Base-by-base conservation (phyloP, 2,888 invertebrate species). In the Aspidiotus destructor region DNA sequence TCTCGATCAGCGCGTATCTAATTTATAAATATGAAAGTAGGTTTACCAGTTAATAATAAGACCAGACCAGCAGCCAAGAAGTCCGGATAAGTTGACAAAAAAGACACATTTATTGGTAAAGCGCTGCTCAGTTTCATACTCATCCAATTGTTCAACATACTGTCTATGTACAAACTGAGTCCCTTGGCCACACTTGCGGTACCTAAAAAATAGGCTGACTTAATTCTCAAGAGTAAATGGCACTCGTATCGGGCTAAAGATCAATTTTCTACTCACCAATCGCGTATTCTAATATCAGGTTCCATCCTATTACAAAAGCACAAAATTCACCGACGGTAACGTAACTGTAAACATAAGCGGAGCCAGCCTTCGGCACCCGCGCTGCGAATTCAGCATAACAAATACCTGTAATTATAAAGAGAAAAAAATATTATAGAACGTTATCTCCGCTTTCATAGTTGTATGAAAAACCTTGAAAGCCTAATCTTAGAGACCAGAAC, bases 251-350 rank as follows among this genome's bases (percentile, higher is more conserved):
- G n/a, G n/a, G 28, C 28, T 28, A 5, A 3, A 5, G 28, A 28
- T 28, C 28, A 28, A 5, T 28, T 28, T 28, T 28, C 48, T 61
- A 69, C 73, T 74, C 75, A 85, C 89, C 89, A 74, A 92, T 86
- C 85, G 92, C 87, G 76, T 93, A 91, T 76, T 93, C 92, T 74
- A 94, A 78, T 58, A 95, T 84, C 68, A 95, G 88, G 76, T 92
- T 94, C 95, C 95, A 95, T 41, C 95, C 95, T 74, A 95, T 94
- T 60, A 92, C 85, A 75, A 94, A 95, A 0, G 94, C 94, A 86
- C 90, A 88, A 75, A 94, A 89, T 78, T 95, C 95, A 83, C 74
- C 74, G 16, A 76, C 73, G 11, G 80, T 80, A 16, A 90, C 89
- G 76, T 91, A 92, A 76, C 88, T 89, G 78, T 91, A 92, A 42